Evolutionary conservation across 2,113 vertebrate genomes (phyloP), one percentile per base, ranked within the genome.

Genomic region (Craseonycteris thonglongyai): DNA sequence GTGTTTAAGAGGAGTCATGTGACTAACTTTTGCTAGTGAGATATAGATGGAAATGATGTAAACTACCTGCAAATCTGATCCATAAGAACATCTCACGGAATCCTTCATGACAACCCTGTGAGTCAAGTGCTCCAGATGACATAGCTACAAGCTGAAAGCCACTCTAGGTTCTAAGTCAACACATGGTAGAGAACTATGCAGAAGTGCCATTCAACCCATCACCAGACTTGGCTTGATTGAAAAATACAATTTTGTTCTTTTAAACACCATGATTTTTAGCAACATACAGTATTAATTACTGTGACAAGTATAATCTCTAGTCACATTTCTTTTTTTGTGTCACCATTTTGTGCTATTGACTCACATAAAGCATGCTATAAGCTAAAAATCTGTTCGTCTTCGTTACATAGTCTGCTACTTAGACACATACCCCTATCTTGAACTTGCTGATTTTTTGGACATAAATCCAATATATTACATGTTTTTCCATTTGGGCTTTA

Each of bases 401-500:
- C 90, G 63, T 49, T 58, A 95, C 33, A 63, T 2, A 74, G 33
- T 15, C 5, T 71, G 22, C 49, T 87, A 40, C 54, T 89, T 88
- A 89, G 19, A 74, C 79, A 42, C 4, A 61, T 58, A 83, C 2
- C 21, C 22, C 19, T 59, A 56, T 56, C 61, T 56, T 74, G 82
- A 75, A 95, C 35, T 65, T 90, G n/a, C 10, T 86, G 35, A 88
- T 21, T 72, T 59, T 87, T 87, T 76, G 40, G 65, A 56, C 42
- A n/a, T 22, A 82, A 83, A 33, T 75, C 4, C 28, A 63, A 38
- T 26, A 88, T 94, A 30, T 65, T 75, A 40, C 1, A 45, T 65
- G 91, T 93, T 88, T 92, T 63, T 6, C 26, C 63, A 58, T 58
- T 65, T 88, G 75, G 30, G 15, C 35, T 93, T 83, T 94, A 92